Conservation (phyloP, 2,888 invertebrate species). For the Mythimna impura region DNA sequence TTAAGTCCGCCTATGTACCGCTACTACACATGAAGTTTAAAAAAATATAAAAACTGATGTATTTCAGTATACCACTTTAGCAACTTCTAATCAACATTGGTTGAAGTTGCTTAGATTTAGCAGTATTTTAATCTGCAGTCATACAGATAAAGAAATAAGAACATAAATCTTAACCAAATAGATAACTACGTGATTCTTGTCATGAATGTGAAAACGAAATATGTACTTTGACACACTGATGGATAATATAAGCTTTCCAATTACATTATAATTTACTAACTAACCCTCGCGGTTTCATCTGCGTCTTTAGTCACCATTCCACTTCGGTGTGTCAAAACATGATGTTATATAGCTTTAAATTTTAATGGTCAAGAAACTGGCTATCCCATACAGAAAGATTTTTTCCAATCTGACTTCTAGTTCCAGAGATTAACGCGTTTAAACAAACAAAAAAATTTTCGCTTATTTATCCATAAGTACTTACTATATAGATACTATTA, state of each 20-base stretch:
- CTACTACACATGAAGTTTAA: too few relatives aligned
- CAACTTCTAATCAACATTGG: not conserved
- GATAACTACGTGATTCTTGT: conserved; percentile 31
- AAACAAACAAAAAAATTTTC: not conserved
- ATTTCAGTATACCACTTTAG: not conserved
- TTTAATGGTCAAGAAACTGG: too few relatives aligned
- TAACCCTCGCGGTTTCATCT: too few relatives aligned
- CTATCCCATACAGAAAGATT: too few relatives aligned
- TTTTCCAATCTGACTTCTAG: too few relatives aligned
- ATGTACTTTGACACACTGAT: not conserved
- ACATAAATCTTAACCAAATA: conserved; percentile 7
- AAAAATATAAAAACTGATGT: too few relatives aligned
- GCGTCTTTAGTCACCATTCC: too few relatives aligned
- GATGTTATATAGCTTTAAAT: too few relatives aligned
- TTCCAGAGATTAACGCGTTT: too few relatives aligned
- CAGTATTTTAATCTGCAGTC: not conserved
- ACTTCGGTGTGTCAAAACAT: too few relatives aligned
- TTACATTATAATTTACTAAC: conserved; percentile 1
- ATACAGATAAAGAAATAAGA: conserved; percentile 16
- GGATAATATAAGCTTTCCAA: conserved; percentile 10
- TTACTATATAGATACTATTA: too few relatives aligned
- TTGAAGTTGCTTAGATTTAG: not conserved
- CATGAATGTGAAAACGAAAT: conserved; percentile 11
- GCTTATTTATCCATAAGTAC: not conserved
- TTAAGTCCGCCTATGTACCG: too few relatives aligned